Evolutionary conservation across 1,140 invertebrate species (phyloP), one percentile per base, ranked within the genome.

Genomic region (Pseudomyrmex dendroicus): DNA sequence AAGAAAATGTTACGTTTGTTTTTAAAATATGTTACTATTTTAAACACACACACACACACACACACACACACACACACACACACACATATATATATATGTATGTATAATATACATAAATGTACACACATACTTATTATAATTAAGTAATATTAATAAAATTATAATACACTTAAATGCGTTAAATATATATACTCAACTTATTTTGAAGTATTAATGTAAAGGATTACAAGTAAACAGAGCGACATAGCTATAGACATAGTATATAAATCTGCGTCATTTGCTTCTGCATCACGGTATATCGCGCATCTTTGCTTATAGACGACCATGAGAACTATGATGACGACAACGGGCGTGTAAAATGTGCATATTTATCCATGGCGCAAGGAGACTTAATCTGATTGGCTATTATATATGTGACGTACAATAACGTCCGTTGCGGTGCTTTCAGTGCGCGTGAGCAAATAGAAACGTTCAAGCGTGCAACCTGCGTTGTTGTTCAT

Each of bases 381-480:
- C 46, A 48, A 50, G 48, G 50, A 74, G 70, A 74, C 54, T 82
- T 80, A 70, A 80, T 80, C 66, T 70, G 66, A 72, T 57, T 54
- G 44, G 78, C 70, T 62, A 82, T 82, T 82, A 76, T 76, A 76
- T 76, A 72, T 20, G 46, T 62, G 68, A 72, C 66, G 67, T 73
- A 73, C 67, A 82, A 82, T 73, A 73, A 82, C 44, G 25, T 80
- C 46, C 35, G 3, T 7, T 20, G n/a, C 66, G 52, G n/a, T 64
- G 73, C 62, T 76, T 66, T 20, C 61, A 7, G 73, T 20, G 62
- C 46, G 62, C 46, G 62, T 56, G 59, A 67, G 48, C 78, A 56
- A 63, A 74, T 61, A 74, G 78, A 63, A 59, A 74, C 70, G 70
- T 82, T 82, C 1, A 59, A 82, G 68, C 57, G 72, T 74, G 61